Percentiles rank a stretch among this genome's conserved stretches.
These are phyloP conservation scores for Apodemus speciosus DNA, from an alignment of 2,113 vertebrate species.

Conservation along the genomic window DNA sequence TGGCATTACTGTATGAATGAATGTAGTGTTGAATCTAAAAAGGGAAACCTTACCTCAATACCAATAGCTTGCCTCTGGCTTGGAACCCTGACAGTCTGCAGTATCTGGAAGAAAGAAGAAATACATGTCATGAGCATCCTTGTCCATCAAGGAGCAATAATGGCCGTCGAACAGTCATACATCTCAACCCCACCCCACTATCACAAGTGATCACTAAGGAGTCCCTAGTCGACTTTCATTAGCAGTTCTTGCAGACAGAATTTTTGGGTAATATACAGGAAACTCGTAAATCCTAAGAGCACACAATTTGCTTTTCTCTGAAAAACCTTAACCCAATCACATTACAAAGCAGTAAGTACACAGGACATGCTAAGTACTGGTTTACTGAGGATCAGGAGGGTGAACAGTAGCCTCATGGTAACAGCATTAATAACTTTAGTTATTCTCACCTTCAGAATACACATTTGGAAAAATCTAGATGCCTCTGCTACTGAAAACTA, in stretches of 20 bases:
- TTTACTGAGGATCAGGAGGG: background rate
- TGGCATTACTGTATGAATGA: background rate
- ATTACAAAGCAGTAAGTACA: background rate
- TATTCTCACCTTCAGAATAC: background rate
- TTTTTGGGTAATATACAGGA: background rate
- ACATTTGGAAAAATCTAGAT: constrained; percentile 1
- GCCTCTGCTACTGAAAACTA: constrained; percentile 31
- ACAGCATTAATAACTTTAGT: background rate
- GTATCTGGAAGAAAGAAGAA: constrained; percentile 86
- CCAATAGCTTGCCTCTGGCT: constrained; percentile 95
- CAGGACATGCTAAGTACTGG: background rate
- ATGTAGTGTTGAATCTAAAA: constrained; percentile 20
- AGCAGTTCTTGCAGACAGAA: background rate
- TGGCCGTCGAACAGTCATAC: background rate
- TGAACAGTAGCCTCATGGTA: background rate
- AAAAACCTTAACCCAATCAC: constrained; percentile 10
- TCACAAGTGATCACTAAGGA: background rate
- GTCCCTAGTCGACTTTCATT: background rate
- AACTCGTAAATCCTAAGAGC: constrained; percentile 25
- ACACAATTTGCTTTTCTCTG: background rate
- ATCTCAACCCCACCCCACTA: background rate
- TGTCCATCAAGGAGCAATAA: background rate
- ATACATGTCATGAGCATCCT: background rate
- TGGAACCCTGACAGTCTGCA: constrained; percentile 94
- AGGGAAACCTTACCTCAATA: constrained; percentile 91